phyloP scores from a whole-genome alignment of 2,113 vertebrate genomes.

The Cyanocitta stelleri region DNA sequence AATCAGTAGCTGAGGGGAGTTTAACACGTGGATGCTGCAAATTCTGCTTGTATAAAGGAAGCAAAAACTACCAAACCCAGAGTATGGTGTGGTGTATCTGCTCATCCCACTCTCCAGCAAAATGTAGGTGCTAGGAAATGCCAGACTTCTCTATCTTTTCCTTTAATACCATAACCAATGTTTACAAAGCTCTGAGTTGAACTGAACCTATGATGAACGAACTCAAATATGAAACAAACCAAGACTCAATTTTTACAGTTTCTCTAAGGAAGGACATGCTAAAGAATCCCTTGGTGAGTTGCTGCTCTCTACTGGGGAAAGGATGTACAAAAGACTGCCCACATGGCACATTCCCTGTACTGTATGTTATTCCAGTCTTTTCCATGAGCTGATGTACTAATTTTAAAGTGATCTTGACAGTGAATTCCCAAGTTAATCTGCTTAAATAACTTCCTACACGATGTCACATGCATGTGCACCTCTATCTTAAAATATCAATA shows the following conservation, averaged over 20 bases:
- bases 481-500: neutral
- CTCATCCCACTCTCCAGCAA: neutral
- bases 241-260: neutral
- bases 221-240: neutral
- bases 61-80: neutral
- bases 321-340: neutral
- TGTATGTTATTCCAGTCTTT: neutral
- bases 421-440: neutral
- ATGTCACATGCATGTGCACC: neutral
- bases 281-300: conserved; percentile 36
- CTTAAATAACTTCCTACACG: neutral
- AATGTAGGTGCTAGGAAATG: neutral
- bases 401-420: neutral
- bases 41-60: neutral
- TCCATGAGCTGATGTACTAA: neutral
- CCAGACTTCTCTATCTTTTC: neutral
- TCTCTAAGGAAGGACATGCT: neutral
- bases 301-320: conserved; percentile 73
- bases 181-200: neutral
- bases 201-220: neutral
- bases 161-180: neutral
- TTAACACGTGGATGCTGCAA: neutral
- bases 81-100: neutral
- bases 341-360: neutral
- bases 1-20: neutral